These are phyloP conservation scores for Campoletis raptor DNA, from an alignment of 2,888 invertebrate genomes.

Conservation along the genomic window DNA sequence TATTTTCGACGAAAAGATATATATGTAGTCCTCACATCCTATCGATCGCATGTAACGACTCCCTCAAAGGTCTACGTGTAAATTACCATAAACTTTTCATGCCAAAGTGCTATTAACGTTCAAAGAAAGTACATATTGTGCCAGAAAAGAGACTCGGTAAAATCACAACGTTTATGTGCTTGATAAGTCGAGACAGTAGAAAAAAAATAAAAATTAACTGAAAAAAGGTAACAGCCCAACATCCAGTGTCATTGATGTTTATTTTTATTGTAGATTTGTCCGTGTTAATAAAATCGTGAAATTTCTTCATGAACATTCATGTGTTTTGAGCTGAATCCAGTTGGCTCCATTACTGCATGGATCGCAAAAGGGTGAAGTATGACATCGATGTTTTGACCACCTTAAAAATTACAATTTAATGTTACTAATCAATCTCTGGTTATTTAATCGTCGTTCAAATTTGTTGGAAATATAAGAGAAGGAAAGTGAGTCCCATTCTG, in stretches of 20 bases:
- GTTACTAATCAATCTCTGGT: background rate
- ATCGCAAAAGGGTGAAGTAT: constrained; percentile 49
- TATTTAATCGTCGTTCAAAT: background rate
- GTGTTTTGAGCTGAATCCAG: background rate
- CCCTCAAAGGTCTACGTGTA: background rate
- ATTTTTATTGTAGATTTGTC: background rate
- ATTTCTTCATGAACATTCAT: background rate
- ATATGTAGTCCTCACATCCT: background rate
- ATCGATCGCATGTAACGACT: constrained; percentile 22
- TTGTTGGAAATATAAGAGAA: background rate
- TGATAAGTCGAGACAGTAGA: too few species aligned
- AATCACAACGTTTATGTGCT: too few species aligned
- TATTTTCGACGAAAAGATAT: background rate
- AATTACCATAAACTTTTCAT: background rate
- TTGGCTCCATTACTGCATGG: constrained; percentile 20
- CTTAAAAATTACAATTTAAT: constrained; percentile 13
- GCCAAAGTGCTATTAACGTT: background rate
- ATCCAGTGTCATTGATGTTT: background rate
- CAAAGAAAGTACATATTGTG: background rate
- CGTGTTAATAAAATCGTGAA: background rate
- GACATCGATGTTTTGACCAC: constrained; percentile 56
- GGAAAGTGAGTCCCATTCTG: background rate
- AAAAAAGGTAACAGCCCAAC: background rate
- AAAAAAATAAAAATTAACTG: background rate
- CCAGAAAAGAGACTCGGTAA: too few species aligned